A percentile compares a stretch with the other conserved stretches of the same genome.
Evolutionary conservation across 64 coral and sea anemone species (phyloP).

Genomic region (Pocillopora verrucosa): DNA sequence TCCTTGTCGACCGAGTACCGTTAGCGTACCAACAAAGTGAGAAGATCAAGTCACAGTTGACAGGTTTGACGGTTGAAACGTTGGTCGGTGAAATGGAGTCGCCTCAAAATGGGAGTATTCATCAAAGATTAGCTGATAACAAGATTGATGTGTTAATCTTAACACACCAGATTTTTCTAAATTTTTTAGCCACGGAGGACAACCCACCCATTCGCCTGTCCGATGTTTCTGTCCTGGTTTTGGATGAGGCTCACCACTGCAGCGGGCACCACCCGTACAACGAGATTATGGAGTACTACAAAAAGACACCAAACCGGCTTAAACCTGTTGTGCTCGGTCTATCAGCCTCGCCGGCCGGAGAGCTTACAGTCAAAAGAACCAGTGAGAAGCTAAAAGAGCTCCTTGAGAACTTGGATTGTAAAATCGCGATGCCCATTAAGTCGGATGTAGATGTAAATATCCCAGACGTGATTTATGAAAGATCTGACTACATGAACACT

Average conservation of each 20-base stretch:
- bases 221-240: slow-evolving; percentile 73
- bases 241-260: slow-evolving; percentile 90
- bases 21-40: slow-evolving; percentile 82
- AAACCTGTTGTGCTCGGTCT: slow-evolving; percentile 88
- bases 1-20: slow-evolving; percentile 74
- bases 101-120: slow-evolving; percentile 27
- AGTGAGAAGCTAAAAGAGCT: slow-evolving; percentile 51
- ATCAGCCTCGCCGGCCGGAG: slow-evolving; percentile 85
- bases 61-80: slow-evolving; percentile 55
- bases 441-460: slow-evolving; percentile 70
- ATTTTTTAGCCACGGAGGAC: slow-evolving; percentile 50
- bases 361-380: slow-evolving; percentile 39
- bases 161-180: slow-evolving; percentile 85
- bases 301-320: slow-evolving; percentile 10
- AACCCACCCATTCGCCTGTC: slow-evolving; percentile 44
- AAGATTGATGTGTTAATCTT: slow-evolving; percentile 72
- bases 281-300: slow-evolving; percentile 80
- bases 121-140: slow-evolving; percentile 48
- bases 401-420: slow-evolving; percentile 51
- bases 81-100: slow-evolving; percentile 58
- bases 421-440: slow-evolving; percentile 62
- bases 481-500: slow-evolving; percentile 24
- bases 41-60: slow-evolving; percentile 70
- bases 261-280: slow-evolving; percentile 77
- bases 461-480: slow-evolving; percentile 50